These are phyloP conservation scores for Rhagoletis pomonella DNA, from an alignment of 1,140 invertebrate species.

Conservation along the genomic window DNA sequence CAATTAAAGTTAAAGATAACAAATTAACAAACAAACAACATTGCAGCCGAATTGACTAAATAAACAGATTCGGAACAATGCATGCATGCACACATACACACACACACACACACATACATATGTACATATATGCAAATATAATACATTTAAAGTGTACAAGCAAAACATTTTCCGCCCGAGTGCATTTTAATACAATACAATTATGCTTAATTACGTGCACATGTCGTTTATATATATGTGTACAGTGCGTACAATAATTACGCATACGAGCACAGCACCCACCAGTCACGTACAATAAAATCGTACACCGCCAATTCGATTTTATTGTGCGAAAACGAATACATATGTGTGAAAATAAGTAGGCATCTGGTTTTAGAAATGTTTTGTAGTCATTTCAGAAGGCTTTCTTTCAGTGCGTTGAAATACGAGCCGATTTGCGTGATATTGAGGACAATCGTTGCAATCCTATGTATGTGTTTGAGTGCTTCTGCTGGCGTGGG, in stretches of 20 bases:
- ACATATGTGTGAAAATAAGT: not conserved
- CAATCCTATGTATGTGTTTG: too few relatives aligned
- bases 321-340: not conserved
- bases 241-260: conserved; percentile 9
- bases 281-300: not conserved
- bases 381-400: conserved; percentile 6
- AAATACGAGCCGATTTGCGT: not conserved
- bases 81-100: not conserved
- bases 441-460: not conserved
- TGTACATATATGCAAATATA: not conserved
- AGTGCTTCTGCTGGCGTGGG: too few relatives aligned
- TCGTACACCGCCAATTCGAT: not conserved
- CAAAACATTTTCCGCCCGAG: conserved; percentile 42
- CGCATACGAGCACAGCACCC: not conserved
- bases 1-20: conserved; percentile 46
- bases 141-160: conserved; percentile 15
- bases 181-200: conserved; percentile 46
- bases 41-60: not conserved
- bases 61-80: not conserved
- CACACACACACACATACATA: not conserved
- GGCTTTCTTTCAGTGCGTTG: not conserved
- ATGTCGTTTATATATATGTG: not conserved
- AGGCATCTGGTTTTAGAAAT: conserved; percentile 24
- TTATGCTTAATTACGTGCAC: conserved; percentile 42
- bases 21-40: conserved; percentile 41